These are phyloP conservation scores for Sylvicola cinctus DNA, from an alignment of 2,888 invertebrate genomes.

Conservation along the genomic window DNA sequence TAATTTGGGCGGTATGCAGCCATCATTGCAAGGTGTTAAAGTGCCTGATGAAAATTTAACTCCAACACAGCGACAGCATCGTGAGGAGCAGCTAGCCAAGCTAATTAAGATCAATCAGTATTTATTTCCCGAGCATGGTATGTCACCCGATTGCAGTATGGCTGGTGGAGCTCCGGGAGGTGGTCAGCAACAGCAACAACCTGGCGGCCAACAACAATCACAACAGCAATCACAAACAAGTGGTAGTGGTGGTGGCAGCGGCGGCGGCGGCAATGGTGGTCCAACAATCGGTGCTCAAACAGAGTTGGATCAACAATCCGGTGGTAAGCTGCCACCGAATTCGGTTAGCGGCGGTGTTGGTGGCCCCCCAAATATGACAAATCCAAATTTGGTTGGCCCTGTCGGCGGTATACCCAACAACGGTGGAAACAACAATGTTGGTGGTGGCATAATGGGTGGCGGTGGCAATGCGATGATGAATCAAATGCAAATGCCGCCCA, in stretches of 20 bases:
- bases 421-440: no score
- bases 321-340: no score
- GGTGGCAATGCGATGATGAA: not conserved
- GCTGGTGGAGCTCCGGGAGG: slow-evolving; percentile 4
- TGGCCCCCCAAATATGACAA: not conserved
- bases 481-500: not conserved
- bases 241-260: slow-evolving; percentile 10
- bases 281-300: not conserved
- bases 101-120: slow-evolving; percentile 79
- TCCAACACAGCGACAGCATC: slow-evolving; percentile 83
- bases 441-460: no score
- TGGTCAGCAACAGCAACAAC: slow-evolving; percentile 1
- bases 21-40: slow-evolving; percentile 57
- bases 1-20: slow-evolving; percentile 30
- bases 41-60: slow-evolving; percentile 92
- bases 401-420: no score
- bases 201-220: not conserved
- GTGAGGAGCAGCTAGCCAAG: slow-evolving; percentile 82
- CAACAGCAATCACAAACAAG: slow-evolving; percentile 1
- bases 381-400: not conserved
- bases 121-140: slow-evolving; percentile 60
- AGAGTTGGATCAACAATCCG: no score
- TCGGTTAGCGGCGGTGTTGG: no score
- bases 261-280: slow-evolving; percentile 11
- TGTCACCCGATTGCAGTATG: slow-evolving; percentile 7